Percentiles rank a stretch among this genome's conserved stretches.
Conservation (phyloP, 1,140 invertebrate species). For the Drosophila yakuba region DNA sequence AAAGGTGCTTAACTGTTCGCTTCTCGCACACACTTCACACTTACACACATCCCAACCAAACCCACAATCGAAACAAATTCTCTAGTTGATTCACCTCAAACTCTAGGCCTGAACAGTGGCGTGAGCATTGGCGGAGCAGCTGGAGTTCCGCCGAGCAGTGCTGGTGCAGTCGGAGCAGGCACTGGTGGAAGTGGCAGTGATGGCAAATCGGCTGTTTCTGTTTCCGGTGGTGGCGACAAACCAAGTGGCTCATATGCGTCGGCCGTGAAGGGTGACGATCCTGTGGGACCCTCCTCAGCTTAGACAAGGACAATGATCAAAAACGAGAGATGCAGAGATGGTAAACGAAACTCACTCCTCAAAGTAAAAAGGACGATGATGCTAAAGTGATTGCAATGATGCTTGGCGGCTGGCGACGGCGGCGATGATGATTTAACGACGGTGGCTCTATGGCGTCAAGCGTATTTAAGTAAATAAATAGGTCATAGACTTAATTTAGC, state of each 20-base stretch:
- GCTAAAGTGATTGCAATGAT: conserved; percentile 75
- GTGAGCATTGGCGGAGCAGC: conserved; percentile 75
- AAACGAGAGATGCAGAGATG: conserved; percentile 29
- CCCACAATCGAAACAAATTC: conserved; percentile 61
- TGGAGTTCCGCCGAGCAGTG: conserved; percentile 53
- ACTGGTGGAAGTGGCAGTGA: conserved; percentile 34
- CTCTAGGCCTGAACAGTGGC: conserved; percentile 75
- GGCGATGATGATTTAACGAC: conserved; percentile 21
- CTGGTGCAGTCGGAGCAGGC: conserved; percentile 25
- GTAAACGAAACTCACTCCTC: conserved; percentile 72
- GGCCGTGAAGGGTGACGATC: conserved; percentile 77
- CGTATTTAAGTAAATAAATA: conserved; percentile 75
- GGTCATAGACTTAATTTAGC: conserved; percentile 79
- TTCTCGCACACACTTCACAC: conserved; percentile 36
- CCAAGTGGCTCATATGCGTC: conserved; percentile 68
- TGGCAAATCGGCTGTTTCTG: conserved; percentile 41
- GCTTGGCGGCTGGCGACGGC: conserved; percentile 58
- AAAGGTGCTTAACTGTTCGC: conserved; percentile 71
- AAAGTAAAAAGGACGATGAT: conserved; percentile 81
- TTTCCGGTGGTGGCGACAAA: conserved; percentile 40
- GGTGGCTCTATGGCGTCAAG: conserved; percentile 69
- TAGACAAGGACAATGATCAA: conserved; percentile 47
- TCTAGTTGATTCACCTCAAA: conserved; percentile 79
- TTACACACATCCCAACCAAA: conserved; percentile 34
- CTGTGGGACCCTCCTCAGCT: conserved; percentile 56